A percentile compares a stretch with the other conserved stretches of the same genome.
phyloP scores from a whole-genome alignment of 2,797 vertebrate genomes.

The Sebastes itinus region DNA sequence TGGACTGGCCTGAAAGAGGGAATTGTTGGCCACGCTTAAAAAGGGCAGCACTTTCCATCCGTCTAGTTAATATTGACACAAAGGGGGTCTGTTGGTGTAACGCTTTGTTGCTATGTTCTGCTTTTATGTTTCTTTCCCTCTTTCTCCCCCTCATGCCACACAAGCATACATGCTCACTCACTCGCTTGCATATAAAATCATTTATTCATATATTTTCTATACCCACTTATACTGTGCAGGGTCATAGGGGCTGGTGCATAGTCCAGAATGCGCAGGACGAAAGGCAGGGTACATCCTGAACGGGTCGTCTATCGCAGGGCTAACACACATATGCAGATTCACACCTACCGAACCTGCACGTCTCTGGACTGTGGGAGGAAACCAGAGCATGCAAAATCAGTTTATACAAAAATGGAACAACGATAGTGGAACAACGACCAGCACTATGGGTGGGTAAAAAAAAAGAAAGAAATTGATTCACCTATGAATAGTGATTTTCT shows the following conservation, averaged over 20 bases:
- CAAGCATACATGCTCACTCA: neutral
- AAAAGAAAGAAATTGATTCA: too few relatives aligned
- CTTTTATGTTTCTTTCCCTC: neutral
- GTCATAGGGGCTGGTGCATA: neutral
- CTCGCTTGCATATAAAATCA: constrained; percentile 1
- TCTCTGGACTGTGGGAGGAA: neutral
- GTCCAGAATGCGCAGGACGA: neutral
- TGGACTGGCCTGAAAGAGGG: constrained; percentile 69
- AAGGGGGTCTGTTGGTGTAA: constrained; percentile 41
- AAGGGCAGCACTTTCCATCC: constrained; percentile 69
- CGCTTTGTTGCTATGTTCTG: constrained; percentile 12
- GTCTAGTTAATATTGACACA: constrained; percentile 69
- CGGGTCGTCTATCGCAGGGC: neutral
- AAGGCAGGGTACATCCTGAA: neutral
- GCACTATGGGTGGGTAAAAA: neutral
- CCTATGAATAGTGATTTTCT: too few relatives aligned
- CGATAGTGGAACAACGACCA: neutral
- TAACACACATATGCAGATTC: neutral
- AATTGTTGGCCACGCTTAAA: constrained; percentile 70
- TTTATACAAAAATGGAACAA: constrained; percentile 4
- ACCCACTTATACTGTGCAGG: neutral
- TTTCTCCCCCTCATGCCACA: neutral
- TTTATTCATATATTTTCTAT: neutral
- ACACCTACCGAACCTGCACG: neutral
- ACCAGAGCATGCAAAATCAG: neutral